A percentile compares a stretch with the other conserved stretches of the same genome.
phyloP scores from a whole-genome alignment of 2,888 invertebrate species.

The Synergus gifuensis region DNA sequence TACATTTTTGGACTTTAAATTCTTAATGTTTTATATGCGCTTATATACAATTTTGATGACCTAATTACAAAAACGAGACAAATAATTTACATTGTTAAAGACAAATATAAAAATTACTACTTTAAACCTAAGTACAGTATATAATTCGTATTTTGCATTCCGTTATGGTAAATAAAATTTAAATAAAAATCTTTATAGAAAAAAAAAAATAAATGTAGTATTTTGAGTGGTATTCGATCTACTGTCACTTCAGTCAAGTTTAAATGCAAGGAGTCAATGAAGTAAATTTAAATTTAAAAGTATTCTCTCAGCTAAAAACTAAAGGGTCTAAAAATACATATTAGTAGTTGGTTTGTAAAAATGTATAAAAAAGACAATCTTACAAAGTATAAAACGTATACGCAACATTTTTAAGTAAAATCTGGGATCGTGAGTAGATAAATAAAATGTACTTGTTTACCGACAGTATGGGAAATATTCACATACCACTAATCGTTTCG shows the following conservation, averaged over 20 bases:
- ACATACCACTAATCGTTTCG: conserved; percentile 60
- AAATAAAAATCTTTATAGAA: neutral
- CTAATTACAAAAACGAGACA: conserved; percentile 16
- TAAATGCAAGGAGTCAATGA: neutral
- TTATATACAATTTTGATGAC: conserved; percentile 35
- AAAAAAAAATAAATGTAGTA: conserved; percentile 47
- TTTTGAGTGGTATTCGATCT: conserved; percentile 1
- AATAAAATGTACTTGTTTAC: conserved; percentile 47
- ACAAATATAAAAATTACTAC: conserved; percentile 1
- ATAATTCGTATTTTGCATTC: neutral
- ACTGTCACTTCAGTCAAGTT: conserved; percentile 8
- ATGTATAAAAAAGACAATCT: conserved; percentile 61
- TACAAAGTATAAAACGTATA: conserved; percentile 51
- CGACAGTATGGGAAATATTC: conserved; percentile 65
- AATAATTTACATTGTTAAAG: conserved; percentile 6
- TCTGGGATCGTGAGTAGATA: conserved; percentile 17
- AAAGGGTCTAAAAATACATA: conserved; percentile 40
- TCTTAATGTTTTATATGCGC: neutral
- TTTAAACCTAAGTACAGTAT: conserved; percentile 1
- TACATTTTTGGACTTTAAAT: conserved; percentile 10
- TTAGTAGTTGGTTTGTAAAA: conserved; percentile 56
- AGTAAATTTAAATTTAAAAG: neutral
- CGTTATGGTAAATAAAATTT: conserved; percentile 41
- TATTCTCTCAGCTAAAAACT: conserved; percentile 30
- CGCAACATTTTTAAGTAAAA: conserved; percentile 39